These are phyloP conservation scores for Haemorhous mexicanus DNA, from an alignment of 2,113 vertebrate genomes.

Conservation along the genomic window DNA sequence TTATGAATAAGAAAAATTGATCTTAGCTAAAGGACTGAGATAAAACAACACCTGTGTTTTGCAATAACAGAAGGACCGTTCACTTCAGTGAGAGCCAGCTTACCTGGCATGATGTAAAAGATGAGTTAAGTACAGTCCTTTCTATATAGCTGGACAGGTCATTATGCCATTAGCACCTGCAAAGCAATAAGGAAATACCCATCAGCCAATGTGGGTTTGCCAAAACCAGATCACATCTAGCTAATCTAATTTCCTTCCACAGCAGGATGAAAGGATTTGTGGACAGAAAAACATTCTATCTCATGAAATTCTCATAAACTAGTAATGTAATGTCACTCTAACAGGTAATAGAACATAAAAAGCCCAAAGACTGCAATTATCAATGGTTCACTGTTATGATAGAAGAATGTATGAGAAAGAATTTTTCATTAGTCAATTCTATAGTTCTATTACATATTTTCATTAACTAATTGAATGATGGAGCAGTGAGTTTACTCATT, in stretches of 20 bases:
- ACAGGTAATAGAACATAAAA: neutral
- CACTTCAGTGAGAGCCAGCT: neutral
- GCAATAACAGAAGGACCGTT: neutral
- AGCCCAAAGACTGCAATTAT: neutral
- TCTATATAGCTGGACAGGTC: neutral
- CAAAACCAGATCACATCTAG: neutral
- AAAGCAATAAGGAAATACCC: neutral
- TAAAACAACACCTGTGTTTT: neutral
- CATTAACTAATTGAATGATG: neutral
- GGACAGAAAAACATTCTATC: neutral
- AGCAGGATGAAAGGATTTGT: neutral
- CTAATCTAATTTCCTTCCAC: slow-evolving; percentile 15
- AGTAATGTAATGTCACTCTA: neutral
- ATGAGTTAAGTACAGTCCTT: neutral
- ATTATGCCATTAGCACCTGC: neutral
- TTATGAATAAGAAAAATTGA: neutral
- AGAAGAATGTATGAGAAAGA: neutral
- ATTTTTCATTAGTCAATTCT: neutral
- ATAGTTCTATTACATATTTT: neutral
- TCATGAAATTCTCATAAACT: neutral
- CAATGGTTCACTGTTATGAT: neutral
- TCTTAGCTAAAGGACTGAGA: neutral
- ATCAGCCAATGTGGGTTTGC: neutral
- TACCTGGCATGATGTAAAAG: neutral
- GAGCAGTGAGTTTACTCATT: neutral